These are phyloP conservation scores for Drosophila setosimentum DNA, from an alignment of 2,888 invertebrate genomes.

Conservation along the genomic window DNA sequence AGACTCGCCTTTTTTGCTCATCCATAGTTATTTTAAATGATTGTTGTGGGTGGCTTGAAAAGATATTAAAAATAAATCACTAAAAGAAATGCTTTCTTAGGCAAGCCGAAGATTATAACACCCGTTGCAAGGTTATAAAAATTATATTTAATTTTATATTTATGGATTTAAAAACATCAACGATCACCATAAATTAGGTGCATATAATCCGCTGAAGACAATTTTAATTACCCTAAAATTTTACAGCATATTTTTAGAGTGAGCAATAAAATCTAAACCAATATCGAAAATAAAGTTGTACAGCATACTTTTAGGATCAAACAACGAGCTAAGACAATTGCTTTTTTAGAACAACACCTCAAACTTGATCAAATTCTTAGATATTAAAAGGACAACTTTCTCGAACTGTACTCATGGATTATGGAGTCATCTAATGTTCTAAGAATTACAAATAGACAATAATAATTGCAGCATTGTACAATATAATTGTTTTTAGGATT, in stretches of 20 bases:
- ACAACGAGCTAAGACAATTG: background rate
- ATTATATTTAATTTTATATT: background rate
- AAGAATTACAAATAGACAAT: background rate
- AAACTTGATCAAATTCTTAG: background rate
- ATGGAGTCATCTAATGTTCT: background rate
- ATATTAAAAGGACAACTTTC: background rate
- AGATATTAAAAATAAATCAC: background rate
- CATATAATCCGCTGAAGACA: background rate
- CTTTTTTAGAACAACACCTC: background rate
- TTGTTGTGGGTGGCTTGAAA: background rate
- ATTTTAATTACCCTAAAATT: background rate
- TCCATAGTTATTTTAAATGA: background rate
- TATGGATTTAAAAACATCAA: background rate
- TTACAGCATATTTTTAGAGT: background rate
- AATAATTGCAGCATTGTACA: background rate
- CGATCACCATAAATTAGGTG: background rate
- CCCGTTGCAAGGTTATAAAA: background rate
- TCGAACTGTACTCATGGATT: background rate
- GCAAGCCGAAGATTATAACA: background rate
- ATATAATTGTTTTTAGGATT: constrained; percentile 10
- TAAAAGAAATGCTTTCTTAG: background rate
- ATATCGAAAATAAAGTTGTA: background rate
- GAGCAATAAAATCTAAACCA: background rate
- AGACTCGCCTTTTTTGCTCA: constrained; percentile 4
- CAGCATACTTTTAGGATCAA: background rate